Conservation (phyloP, 1,140 invertebrate species). For the Polyergus mexicanus region DNA sequence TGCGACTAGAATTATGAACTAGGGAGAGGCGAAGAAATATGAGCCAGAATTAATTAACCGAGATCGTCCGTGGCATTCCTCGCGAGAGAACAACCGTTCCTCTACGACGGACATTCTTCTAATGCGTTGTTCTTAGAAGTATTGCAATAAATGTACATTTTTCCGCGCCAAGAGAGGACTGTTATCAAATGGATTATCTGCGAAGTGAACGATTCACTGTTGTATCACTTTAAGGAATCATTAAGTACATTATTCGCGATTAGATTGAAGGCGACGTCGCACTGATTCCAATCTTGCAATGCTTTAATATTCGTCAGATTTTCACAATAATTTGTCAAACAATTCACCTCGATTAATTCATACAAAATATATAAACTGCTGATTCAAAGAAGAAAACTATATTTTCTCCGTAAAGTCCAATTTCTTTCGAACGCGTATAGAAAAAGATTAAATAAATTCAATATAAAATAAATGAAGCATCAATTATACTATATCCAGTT, state of each 20-base stretch:
- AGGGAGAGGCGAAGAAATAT: neutral
- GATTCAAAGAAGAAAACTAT: neutral
- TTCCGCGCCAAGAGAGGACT: neutral
- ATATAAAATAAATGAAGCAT: no score
- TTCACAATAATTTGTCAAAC: constrained; percentile 15
- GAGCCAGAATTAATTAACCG: constrained; percentile 15
- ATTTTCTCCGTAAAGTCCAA: neutral
- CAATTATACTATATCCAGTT: no score
- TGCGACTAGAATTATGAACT: neutral
- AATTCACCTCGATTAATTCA: neutral
- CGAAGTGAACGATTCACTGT: neutral
- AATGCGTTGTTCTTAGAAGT: constrained; percentile 28
- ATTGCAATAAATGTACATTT: constrained; percentile 19
- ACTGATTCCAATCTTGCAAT: constrained; percentile 19
- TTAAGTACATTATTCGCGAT: constrained; percentile 56
- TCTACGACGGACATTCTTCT: neutral
- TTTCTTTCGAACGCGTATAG: no score
- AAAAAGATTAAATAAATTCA: no score
- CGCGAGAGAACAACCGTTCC: neutral
- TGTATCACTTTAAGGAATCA: constrained; percentile 46
- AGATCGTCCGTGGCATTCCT: neutral
- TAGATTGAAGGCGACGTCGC: constrained; percentile 20
- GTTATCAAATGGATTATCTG: constrained; percentile 42
- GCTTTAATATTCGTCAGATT: constrained; percentile 4
- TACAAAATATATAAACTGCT: neutral